These are phyloP conservation scores for Drosophila kepulauana DNA, from an alignment of 1,140 invertebrate species.

Conservation along the genomic window DNA sequence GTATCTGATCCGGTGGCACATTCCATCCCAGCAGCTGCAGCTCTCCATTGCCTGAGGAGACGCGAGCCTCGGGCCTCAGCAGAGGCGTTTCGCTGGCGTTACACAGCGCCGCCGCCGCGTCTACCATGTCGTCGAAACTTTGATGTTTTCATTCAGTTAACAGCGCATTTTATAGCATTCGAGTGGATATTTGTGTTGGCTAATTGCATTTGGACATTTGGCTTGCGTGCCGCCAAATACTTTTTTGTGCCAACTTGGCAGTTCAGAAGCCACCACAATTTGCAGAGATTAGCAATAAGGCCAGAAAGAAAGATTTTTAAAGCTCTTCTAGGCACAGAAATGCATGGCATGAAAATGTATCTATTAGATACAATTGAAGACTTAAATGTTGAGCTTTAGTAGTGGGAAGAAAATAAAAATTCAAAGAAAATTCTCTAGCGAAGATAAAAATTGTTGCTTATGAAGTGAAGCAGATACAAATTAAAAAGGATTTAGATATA, in stretches of 20 bases:
- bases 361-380: neutral
- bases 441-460: too few species aligned
- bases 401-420: neutral
- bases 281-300: conserved; percentile 12
- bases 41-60: conserved; percentile 59
- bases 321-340: neutral
- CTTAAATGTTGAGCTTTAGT: neutral
- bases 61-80: conserved; percentile 62
- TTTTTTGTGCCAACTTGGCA: conserved; percentile 60
- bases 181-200: neutral
- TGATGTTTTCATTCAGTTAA: neutral
- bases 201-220: conserved; percentile 66
- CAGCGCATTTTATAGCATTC: conserved; percentile 51
- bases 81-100: conserved; percentile 69
- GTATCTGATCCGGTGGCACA: conserved; percentile 90
- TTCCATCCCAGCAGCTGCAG: conserved; percentile 91
- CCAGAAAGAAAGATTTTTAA: neutral
- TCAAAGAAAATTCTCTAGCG: too few species aligned
- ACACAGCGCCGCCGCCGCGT: conserved; percentile 60
- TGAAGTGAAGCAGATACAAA: too few species aligned
- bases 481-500: too few species aligned
- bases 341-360: neutral
- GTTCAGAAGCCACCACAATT: conserved; percentile 19
- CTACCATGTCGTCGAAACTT: conserved; percentile 39
- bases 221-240: conserved; percentile 68